phyloP scores from a whole-genome alignment of 2,888 invertebrate species.

The Abrostola tripartita region DNA sequence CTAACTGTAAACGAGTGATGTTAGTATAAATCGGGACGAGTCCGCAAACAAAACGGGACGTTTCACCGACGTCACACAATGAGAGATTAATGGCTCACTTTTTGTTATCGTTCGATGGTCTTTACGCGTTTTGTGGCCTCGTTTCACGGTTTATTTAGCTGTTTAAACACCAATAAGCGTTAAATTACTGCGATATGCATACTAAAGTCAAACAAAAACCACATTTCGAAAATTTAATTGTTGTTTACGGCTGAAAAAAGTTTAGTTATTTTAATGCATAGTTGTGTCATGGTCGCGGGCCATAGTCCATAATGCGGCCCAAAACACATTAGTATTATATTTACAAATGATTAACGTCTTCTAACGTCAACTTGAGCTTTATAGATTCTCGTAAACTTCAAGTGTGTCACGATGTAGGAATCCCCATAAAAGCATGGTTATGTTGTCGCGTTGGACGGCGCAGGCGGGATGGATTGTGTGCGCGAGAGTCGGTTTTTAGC shows the following conservation, averaged over 20 bases:
- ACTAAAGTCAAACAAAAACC: slow-evolving; percentile 68
- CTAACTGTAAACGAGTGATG: slow-evolving; percentile 74
- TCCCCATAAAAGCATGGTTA: slow-evolving; percentile 76
- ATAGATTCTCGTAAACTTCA: slow-evolving; percentile 81
- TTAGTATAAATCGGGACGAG: slow-evolving; percentile 76
- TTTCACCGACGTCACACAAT: slow-evolving; percentile 81
- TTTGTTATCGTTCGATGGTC: slow-evolving; percentile 84
- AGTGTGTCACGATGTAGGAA: slow-evolving; percentile 81
- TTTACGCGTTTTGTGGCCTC: slow-evolving; percentile 84
- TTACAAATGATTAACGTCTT: slow-evolving; percentile 78
- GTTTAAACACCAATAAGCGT: slow-evolving; percentile 81
- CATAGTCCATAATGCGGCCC: slow-evolving; percentile 55
- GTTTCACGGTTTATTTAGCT: slow-evolving; percentile 85
- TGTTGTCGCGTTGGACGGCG: slow-evolving; percentile 58
- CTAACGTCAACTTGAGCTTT: slow-evolving; percentile 74
- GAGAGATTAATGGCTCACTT: slow-evolving; percentile 85
- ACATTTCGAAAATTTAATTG: slow-evolving; percentile 53
- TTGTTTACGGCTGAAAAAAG: slow-evolving; percentile 52
- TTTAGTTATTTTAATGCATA: slow-evolving; percentile 45
- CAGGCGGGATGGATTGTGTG: slow-evolving; percentile 35
- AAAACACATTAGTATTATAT: slow-evolving; percentile 71
- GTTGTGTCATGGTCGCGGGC: slow-evolving; percentile 41
- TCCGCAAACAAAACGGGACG: slow-evolving; percentile 83
- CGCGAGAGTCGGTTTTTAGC: slow-evolving; percentile 73
- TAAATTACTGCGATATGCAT: slow-evolving; percentile 75